Evolutionary conservation across 2,797 vertebrate species (phyloP), one percentile per base, ranked within the genome.

Genomic region (Siniperca scherzeri): DNA sequence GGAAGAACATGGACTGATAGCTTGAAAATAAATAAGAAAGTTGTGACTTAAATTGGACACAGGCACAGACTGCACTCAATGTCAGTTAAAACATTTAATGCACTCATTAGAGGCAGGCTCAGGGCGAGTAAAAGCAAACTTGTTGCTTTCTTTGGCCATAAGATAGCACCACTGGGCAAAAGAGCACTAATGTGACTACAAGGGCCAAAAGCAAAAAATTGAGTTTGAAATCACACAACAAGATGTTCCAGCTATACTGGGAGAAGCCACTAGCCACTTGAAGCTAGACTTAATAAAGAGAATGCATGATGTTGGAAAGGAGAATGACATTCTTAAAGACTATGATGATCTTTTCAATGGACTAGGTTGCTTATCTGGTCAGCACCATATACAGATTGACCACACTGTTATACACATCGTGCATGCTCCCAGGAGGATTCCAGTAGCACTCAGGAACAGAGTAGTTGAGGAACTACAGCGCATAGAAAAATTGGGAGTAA

Each of bases 281-380:
- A 30, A 30, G 36, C 38, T 68, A 11, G 19, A 40, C 27, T 30
- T 38, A 10, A 27, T 57, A 6, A 67, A 57, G 30, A 55, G 50
- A 33, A 5, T 36, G 62, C 4, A 55, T 74, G 48, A 55, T 30
- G 2, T 3, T 55, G 30, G 17, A 57, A 64, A 57, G 3, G 21
- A 65, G 3, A 57, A 64, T n/a, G 33, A 60, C 19, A 44, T 80
- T 9, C 48, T 42, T 11, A 42, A 44, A n/a, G 72, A 72, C 74
- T 77, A 44, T 75, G 42, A 81, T 4, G 71, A 82, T 42, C 46
- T 82, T 4, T 80, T 80, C 8, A 16, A n/a, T 48, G 76, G 64
- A 57, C 13, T 70, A 19, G 55, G 36, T 17, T 74, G 55, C 9
- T 42, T 82, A 67, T 75, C 73, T 57, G 55, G 68, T 33, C 19